Percentiles rank a stretch among this genome's conserved stretches.
Evolutionary conservation across 2,888 invertebrate species (phyloP).

Genomic region (Kuschelorhynchus macadamiae): DNA sequence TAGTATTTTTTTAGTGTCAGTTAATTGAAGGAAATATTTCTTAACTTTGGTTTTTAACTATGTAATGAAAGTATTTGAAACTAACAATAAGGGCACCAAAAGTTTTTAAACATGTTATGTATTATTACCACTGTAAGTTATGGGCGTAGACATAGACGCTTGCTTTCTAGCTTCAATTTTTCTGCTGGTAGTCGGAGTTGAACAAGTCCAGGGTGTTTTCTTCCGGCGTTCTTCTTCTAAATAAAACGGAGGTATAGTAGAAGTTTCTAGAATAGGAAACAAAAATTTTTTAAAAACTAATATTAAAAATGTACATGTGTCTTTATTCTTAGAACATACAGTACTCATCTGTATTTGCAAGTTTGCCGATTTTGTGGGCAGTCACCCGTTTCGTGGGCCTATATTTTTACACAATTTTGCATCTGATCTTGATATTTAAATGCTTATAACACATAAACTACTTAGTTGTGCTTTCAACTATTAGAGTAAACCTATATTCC

Average conservation of each 20-base stretch:
- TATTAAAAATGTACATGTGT: neutral
- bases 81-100: too few species aligned
- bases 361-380: too few species aligned
- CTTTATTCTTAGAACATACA: neutral
- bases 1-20: too few species aligned
- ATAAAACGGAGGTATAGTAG: constrained; percentile 13
- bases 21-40: too few species aligned
- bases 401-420: too few species aligned
- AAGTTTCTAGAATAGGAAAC: constrained; percentile 9
- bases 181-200: constrained; percentile 26
- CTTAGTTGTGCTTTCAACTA: too few species aligned
- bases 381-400: too few species aligned
- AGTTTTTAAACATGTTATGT: neutral
- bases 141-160: constrained; percentile 35
- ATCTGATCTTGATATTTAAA: too few species aligned
- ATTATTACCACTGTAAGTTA: constrained; percentile 42
- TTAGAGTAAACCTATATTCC: too few species aligned
- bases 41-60: too few species aligned
- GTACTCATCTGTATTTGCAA: neutral
- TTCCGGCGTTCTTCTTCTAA: constrained; percentile 32
- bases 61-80: too few species aligned
- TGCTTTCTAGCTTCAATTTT: constrained; percentile 33
- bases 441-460: too few species aligned
- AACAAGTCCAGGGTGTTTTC: constrained; percentile 41
- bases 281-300: neutral